phyloP scores from a whole-genome alignment of 2,797 vertebrate genomes.

The Gadopsis bispinosus region DNA sequence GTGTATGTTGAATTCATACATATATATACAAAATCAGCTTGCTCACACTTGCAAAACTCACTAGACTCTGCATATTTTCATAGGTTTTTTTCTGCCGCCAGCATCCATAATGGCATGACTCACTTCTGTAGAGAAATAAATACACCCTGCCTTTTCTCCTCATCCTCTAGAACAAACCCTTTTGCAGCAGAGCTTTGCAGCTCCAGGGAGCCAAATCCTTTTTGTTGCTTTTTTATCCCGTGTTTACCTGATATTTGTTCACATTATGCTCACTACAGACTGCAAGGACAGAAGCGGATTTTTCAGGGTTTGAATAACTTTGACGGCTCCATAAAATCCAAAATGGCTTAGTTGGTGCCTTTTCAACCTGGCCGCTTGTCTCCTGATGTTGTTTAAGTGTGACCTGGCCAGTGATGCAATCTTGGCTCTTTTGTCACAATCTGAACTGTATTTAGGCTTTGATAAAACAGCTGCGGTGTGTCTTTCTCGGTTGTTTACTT shows the following conservation, averaged over 20 bases:
- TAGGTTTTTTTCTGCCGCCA: conserved; percentile 39
- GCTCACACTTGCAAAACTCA: background rate
- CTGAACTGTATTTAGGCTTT: conserved; percentile 4
- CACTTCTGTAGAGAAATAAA: conserved; percentile 42
- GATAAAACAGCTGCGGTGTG: conserved; percentile 7
- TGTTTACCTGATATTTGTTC: conserved; percentile 58
- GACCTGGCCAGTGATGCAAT: conserved; percentile 24
- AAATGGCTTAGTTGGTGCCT: conserved; percentile 14
- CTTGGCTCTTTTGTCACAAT: conserved; percentile 8
- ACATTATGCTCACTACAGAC: conserved; percentile 38
- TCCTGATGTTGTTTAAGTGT: conserved; percentile 4
- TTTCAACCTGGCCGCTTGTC: conserved; percentile 32
- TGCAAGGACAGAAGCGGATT: conserved; percentile 32
- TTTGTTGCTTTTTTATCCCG: conserved; percentile 39
- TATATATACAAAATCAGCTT: background rate
- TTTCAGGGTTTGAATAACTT: conserved; percentile 31
- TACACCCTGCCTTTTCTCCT: conserved; percentile 20
- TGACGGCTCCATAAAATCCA: conserved; percentile 18
- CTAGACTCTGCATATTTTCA: conserved; percentile 11
- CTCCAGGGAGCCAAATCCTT: conserved; percentile 48
- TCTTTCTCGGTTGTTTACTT: background rate
- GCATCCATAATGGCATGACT: conserved; percentile 42
- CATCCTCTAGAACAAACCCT: conserved; percentile 42
- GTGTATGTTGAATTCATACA: conserved; percentile 1
- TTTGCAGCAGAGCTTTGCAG: conserved; percentile 37